Evolutionary conservation across 2,888 invertebrate genomes (phyloP), one percentile per base, ranked within the genome.

Genomic region (Charanyca ferruginea): DNA sequence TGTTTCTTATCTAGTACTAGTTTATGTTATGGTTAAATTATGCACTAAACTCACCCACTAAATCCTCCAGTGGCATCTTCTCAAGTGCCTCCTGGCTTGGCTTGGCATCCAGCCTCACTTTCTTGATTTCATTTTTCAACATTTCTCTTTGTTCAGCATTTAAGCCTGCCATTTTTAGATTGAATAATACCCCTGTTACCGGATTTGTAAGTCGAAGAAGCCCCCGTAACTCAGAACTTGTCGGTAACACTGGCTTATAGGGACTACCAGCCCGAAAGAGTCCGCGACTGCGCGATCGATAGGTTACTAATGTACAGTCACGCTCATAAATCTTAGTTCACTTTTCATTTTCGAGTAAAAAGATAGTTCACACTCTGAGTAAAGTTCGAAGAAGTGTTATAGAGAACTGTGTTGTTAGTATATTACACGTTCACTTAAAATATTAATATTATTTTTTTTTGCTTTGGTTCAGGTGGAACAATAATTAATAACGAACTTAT

Each of bases 231-330:
- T n/a, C 0, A 9, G 9, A 8, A 48, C 48, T 18, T 20, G 1
- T 18, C 32, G 13, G 13, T 16, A 5, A 23, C n/a, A 16, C 20
- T 1, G 11, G 20, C 48, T 25, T 6, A 11, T 2, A 16, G 16
- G 3, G 42, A 49, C 41, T 35, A 54, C n/a, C 38, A 18, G n/a
- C 57, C 6, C 13, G n/a, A 8, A 13, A 16, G 13, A 9, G 7
- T 8, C 16, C 66, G 48, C 66, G 48, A 2, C 48, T 59, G 59
- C 68, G 68, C 68, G 68, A 35, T 58, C 66, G 59, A 68, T 68
- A n/a, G n/a, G n/a, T n/a, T n/a, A 25, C 6, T 16, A n/a, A 42
- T 22, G 66, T 66, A 66, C 66, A 20, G 42, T 35, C 60, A 22
- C 20, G 9, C 22, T 7, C 48, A 49, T 16, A 58, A 35, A 42